Percentiles rank a stretch among this genome's conserved stretches.
Evolutionary conservation across 2,113 vertebrate species (phyloP).

Genomic region (Thomomys bottae): DNA sequence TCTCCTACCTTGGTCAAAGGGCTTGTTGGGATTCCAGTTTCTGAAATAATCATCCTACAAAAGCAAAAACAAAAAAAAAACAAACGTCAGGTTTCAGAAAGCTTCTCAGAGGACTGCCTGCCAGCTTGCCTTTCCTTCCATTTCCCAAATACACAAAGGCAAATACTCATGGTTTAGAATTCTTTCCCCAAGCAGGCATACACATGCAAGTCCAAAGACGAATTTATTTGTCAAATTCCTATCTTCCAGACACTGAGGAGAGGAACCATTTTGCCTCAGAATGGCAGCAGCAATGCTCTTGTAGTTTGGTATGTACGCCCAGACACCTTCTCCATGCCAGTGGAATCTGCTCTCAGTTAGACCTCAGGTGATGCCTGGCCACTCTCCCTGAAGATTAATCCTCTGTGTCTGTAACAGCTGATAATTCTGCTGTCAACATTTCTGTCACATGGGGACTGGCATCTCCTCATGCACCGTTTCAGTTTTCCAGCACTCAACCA

Average conservation of each 20-base stretch:
- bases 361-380: background rate
- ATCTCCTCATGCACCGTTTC: constrained; percentile 6
- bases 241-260: constrained; percentile 10
- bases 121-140: background rate
- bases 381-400: constrained; percentile 40
- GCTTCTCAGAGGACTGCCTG: constrained; percentile 18
- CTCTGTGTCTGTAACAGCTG: constrained; percentile 66
- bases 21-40: constrained; percentile 91
- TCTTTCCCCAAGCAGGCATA: constrained; percentile 13
- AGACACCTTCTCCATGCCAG: constrained; percentile 12
- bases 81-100: constrained; percentile 62
- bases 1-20: constrained; percentile 90
- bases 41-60: constrained; percentile 91
- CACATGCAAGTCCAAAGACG: background rate
- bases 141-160: constrained; percentile 46
- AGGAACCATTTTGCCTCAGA: background rate
- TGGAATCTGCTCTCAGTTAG: constrained; percentile 42
- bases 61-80: constrained; percentile 58
- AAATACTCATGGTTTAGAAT: constrained; percentile 31
- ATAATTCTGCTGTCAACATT: constrained; percentile 74
- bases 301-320: background rate
- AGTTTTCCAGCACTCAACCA: constrained; percentile 27
- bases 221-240: constrained; percentile 54
- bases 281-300: constrained; percentile 37
- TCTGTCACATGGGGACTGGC: constrained; percentile 28